These are phyloP conservation scores for Aradus depressus DNA, from an alignment of 2,888 invertebrate species.

Conservation along the genomic window DNA sequence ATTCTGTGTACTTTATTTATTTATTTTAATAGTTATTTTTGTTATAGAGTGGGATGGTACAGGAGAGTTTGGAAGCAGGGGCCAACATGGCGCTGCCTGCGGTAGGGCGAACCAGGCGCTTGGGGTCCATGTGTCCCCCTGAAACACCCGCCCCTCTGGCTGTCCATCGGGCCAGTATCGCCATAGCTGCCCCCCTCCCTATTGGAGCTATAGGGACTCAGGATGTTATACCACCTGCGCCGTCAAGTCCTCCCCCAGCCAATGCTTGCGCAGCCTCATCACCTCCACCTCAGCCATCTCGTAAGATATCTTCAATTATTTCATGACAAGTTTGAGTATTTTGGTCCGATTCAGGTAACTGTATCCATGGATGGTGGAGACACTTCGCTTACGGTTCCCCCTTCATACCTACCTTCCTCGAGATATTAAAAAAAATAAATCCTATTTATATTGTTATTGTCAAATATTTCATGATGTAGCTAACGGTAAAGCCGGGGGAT, in stretches of 20 bases:
- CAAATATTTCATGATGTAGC: no score
- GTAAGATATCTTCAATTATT: background rate
- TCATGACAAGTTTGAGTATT: no score
- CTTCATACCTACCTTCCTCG: no score
- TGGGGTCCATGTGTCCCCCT: conserved; percentile 11
- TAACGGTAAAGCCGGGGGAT: no score
- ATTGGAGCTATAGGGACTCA: background rate
- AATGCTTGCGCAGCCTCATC: background rate
- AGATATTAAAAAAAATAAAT: no score
- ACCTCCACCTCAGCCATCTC: conserved; percentile 15
- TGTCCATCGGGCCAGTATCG: conserved; percentile 14
- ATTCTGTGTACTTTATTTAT: no score
- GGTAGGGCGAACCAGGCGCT: conserved; percentile 3
- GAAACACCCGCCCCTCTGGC: conserved; percentile 8
- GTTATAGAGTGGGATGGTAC: background rate
- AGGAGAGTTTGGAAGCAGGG: conserved; percentile 11
- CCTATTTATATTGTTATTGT: no score
- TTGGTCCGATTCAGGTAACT: no score
- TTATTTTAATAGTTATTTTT: background rate
- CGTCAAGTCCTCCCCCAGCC: conserved; percentile 10
- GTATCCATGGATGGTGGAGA: no score
- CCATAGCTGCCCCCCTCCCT: conserved; percentile 3
- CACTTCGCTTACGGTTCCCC: no score
- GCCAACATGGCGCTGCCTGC: conserved; percentile 2
- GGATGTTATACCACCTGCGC: conserved; percentile 14